phyloP scores from a whole-genome alignment of 2,113 vertebrate species.

The Crotalus tigris region DNA sequence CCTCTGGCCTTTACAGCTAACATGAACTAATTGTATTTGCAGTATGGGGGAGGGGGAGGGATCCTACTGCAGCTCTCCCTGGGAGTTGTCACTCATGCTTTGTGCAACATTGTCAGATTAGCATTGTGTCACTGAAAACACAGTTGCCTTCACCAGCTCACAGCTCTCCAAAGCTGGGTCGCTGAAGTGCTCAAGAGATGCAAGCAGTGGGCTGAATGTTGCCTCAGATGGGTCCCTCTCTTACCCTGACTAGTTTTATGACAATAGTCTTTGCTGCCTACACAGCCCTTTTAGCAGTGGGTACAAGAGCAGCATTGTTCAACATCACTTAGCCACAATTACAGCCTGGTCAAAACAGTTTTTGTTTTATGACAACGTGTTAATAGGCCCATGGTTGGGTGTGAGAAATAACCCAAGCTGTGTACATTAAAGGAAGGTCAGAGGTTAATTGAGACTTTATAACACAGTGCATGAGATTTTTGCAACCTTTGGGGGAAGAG shows the following conservation, averaged over 20 bases:
- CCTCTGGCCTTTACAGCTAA: constrained; percentile 92
- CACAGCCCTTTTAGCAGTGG: constrained; percentile 59
- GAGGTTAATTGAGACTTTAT: constrained; percentile 93
- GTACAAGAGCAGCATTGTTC: constrained; percentile 85
- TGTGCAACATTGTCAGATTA: constrained; percentile 73
- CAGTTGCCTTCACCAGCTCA: constrained; percentile 76
- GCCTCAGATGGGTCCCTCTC: constrained; percentile 67
- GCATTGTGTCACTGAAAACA: constrained; percentile 65
- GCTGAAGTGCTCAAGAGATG: constrained; percentile 55
- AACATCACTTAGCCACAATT: constrained; percentile 90
- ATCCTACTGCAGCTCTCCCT: constrained; percentile 58
- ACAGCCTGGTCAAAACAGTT: constrained; percentile 91
- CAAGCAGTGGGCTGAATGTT: constrained; percentile 43
- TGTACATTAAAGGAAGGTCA: constrained; percentile 83
- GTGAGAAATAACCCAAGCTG: constrained; percentile 89
- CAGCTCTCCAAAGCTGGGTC: constrained; percentile 61
- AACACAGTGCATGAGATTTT: constrained; percentile 90
- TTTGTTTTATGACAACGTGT: constrained; percentile 88
- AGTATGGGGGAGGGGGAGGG: constrained; percentile 49
- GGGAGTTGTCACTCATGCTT: constrained; percentile 76
- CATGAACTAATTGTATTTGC: constrained; percentile 96
- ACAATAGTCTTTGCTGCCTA: constrained; percentile 61
- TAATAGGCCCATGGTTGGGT: constrained; percentile 90
- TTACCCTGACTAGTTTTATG: constrained; percentile 60
- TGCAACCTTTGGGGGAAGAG: constrained; percentile 82